These are phyloP conservation scores for Coreoperca whiteheadi DNA, from an alignment of 2,113 vertebrate genomes.

Conservation along the genomic window DNA sequence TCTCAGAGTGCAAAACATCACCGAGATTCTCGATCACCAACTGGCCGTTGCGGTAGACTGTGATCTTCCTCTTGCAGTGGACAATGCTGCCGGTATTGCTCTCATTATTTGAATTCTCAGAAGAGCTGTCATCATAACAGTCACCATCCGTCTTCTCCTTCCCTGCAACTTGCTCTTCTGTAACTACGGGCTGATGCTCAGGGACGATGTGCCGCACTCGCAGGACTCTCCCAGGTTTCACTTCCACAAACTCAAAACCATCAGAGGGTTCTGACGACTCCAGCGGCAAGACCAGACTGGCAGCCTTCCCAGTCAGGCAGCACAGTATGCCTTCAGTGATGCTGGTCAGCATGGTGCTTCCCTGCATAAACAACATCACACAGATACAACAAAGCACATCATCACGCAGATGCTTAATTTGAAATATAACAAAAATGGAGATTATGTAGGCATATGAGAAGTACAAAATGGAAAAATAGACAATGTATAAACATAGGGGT, in stretches of 20 bases:
- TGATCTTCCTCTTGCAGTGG: slow-evolving; percentile 94
- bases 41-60: slow-evolving; percentile 93
- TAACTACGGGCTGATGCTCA: slow-evolving; percentile 31
- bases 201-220: slow-evolving; percentile 89
- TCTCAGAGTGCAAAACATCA: slow-evolving; percentile 88
- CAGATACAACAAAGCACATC: slow-evolving; percentile 23
- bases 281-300: slow-evolving; percentile 90
- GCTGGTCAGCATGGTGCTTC: slow-evolving; percentile 89
- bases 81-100: slow-evolving; percentile 74
- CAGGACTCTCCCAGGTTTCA: slow-evolving; percentile 93
- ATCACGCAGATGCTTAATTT: background rate
- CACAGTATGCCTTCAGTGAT: slow-evolving; percentile 94
- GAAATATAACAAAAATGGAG: background rate
- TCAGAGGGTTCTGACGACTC: slow-evolving; percentile 89
- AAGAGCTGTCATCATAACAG: slow-evolving; percentile 1
- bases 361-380: slow-evolving; percentile 68
- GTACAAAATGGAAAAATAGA: background rate
- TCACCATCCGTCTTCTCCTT: slow-evolving; percentile 16
- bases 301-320: slow-evolving; percentile 91
- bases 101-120: slow-evolving; percentile 11
- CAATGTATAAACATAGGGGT: background rate
- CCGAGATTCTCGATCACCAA: slow-evolving; percentile 96
- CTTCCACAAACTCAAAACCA: slow-evolving; percentile 94
- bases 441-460: background rate
- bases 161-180: slow-evolving; percentile 61